A percentile compares a stretch with the other conserved stretches of the same genome.
phyloP scores from a whole-genome alignment of 2,113 vertebrate species.

The Climacteris rufus region DNA sequence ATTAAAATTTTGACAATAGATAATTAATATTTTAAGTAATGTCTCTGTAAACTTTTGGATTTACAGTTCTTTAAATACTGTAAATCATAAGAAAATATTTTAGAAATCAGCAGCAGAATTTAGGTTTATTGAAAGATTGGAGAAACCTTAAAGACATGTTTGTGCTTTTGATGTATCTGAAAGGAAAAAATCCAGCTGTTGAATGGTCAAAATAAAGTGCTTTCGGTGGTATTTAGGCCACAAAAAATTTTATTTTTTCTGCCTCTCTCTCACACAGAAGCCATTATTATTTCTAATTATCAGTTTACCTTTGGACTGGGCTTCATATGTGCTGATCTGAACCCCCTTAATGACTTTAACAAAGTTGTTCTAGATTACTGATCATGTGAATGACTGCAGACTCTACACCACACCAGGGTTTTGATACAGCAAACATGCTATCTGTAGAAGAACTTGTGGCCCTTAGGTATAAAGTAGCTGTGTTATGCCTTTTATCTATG shows the following conservation, averaged over 20 bases:
- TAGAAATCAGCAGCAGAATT: background rate
- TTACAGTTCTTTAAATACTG: background rate
- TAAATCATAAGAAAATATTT: background rate
- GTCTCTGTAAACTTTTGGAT: background rate
- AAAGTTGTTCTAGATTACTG: background rate
- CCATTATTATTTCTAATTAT: background rate
- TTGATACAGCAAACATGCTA: background rate
- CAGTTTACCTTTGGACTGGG: background rate
- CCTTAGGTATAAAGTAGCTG: background rate
- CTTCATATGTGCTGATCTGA: background rate
- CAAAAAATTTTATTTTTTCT: background rate
- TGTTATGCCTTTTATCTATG: background rate
- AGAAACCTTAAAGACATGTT: background rate
- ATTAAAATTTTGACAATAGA: background rate
- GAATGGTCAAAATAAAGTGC: background rate
- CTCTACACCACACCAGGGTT: background rate
- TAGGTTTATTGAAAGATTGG: background rate
- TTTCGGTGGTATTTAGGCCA: background rate
- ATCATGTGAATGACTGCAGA: rapidly evolving
- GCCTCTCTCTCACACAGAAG: background rate
- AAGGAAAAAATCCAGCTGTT: background rate
- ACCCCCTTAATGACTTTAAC: background rate
- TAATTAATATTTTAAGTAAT: background rate
- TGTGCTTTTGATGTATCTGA: background rate
- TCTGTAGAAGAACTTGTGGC: background rate